Evolutionary conservation across 2,797 vertebrate genomes (phyloP), one percentile per base, ranked within the genome.

Genomic region (Otolemur crassicaudatus): DNA sequence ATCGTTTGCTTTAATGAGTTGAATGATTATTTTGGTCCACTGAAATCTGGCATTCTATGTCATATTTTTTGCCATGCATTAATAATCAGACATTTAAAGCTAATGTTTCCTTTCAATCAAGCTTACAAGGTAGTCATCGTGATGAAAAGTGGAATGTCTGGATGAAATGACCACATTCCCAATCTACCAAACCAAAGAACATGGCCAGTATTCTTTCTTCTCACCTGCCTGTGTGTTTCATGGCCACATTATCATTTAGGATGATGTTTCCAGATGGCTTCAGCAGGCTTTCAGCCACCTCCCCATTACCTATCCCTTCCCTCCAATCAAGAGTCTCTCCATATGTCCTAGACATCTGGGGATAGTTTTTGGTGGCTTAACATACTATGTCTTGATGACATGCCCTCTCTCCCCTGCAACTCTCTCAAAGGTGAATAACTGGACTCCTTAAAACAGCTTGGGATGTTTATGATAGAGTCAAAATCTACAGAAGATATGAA

Each of bases 61-160:
- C 61, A 23, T 87, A 25, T 87, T 53, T 90, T 79, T 94, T n/a
- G 23, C 56, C 49, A 31, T 65, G 10, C 20, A 61, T 95, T 80
- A 89, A 53, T 88, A 89, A 91, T 37, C 31, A 87, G 58, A 23
- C 56, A 67, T 85, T 97, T 94, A 63, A 90, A 83, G 49, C 46
- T 60, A 77, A 69, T 53, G 37, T 80, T 49, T 93, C 34, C n/a
- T 87, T 85, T 80, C 60, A 16, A 23, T 92, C 40, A 73, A 65
- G 14, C 5, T 60, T 82, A 65, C 4, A 87, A 89, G 43, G 14
- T 81, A 69, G 29, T 95, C 27, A 53, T 92, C 43, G n/a, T 37
- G 49, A 67, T 73, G 31, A 82, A 73, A 90, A 90, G 61, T 65
- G 34, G 34, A 65, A 75, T 58, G 5, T 72, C 87, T 82, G 40